These are phyloP conservation scores for Sceloporus undulatus DNA, from an alignment of 2,113 vertebrate genomes.

Conservation along the genomic window DNA sequence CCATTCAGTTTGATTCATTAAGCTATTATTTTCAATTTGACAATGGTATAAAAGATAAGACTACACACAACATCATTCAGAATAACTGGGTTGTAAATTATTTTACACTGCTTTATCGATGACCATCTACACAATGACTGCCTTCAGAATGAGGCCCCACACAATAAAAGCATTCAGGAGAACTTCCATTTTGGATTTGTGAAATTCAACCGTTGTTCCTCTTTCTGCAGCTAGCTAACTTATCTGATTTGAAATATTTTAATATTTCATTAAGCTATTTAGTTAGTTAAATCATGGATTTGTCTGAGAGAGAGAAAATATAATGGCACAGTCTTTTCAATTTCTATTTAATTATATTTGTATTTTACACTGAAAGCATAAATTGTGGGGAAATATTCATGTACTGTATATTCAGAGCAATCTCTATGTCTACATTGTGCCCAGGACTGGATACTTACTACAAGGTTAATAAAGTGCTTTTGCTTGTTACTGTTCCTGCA, in stretches of 20 bases:
- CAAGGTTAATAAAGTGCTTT: conserved; percentile 19
- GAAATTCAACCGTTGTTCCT: not conserved
- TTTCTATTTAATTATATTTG: conserved; percentile 24
- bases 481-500: conserved; percentile 30
- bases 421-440: conserved; percentile 3
- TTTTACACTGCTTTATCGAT: not conserved
- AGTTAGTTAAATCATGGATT: not conserved
- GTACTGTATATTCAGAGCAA: not conserved
- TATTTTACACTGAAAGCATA: not conserved
- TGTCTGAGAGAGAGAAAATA: conserved; percentile 30
- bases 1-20: not conserved
- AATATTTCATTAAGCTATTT: conserved; percentile 31
- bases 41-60: not conserved
- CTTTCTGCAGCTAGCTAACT: not conserved
- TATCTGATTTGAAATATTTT: not conserved
- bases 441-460: conserved; percentile 43
- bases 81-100: not conserved
- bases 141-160: not conserved
- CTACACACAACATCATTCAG: not conserved
- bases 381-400: not conserved
- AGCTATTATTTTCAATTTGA: not conserved
- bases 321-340: not conserved
- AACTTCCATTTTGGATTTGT: not conserved
- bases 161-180: not conserved
- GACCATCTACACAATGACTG: not conserved